Base-by-base conservation (phyloP, 2,113 vertebrate species). In the Otus sunia region DNA sequence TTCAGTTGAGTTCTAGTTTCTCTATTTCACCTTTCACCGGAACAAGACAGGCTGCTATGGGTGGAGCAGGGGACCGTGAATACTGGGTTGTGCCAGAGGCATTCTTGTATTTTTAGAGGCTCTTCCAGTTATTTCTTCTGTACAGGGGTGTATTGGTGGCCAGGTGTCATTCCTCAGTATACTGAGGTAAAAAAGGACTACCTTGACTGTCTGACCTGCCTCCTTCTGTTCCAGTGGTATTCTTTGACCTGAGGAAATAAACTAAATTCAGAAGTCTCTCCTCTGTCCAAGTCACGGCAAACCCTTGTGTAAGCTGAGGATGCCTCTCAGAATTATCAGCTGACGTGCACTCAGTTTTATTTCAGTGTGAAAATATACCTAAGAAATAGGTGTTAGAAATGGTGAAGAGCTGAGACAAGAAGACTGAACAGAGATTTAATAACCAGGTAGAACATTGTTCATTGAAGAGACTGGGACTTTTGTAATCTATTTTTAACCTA, bases 401-500 rank as follows among this genome's bases (percentile, higher is more conserved):
- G 50, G 25, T 18, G 14, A 83, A 66, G 45, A 45, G 45, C 63
- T 36, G 37, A 64, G 50, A 50, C 1, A 3, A 27, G 56, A 60
- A 84, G 23, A 5, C 23, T 21, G 25, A 88, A 22, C n/a, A 41
- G 41, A 64, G 69, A 10, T 64, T 56, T 85, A 88, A 76, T 74
- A 92, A 84, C n/a, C 34, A 34, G 41, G 45, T 86, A 36, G 56
- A 74, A 59, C 12, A 2, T 32, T 50, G 80, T 62, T 87, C 82
- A 75, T 75, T 93, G 71, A 79, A 73, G 79, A 78, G 67, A 59
- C 92, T 55, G 73, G 32, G 63, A 80, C 79, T 82, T 84, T 16
- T 56, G 43, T 91, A 68, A 81, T 82, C 91, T 97, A 7, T 88
- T 86, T 79, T 76, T 86, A 92, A 77, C 32, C 49, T n/a, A n/a